Conservation (phyloP, 2,888 invertebrate species). For the Punctoribates punctum region DNA sequence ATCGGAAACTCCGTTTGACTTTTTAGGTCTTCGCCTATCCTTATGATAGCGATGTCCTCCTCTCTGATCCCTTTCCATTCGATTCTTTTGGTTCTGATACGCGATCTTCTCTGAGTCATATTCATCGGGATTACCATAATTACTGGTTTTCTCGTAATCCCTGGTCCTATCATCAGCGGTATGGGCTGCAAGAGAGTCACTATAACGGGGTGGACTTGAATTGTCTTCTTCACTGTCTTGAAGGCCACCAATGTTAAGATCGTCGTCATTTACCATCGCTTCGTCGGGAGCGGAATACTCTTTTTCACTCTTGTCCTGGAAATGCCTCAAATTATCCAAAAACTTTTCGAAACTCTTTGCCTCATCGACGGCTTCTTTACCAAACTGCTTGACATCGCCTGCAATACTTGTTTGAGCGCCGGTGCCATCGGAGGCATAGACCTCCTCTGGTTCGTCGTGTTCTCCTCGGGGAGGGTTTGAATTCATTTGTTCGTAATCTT, state of each 20-base stretch:
- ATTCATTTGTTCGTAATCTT: neutral
- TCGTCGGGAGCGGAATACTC: neutral
- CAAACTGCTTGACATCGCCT: neutral
- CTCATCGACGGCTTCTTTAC: neutral
- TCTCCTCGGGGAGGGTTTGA: conserved; percentile 2
- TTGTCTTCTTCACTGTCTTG: neutral
- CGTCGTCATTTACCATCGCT: neutral
- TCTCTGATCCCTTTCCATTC: neutral
- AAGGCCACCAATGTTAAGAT: neutral
- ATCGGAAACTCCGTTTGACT: neutral
- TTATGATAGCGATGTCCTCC: conserved; percentile 24
- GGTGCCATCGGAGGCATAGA: neutral
- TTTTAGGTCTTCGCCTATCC: neutral
- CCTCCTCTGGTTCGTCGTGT: neutral
- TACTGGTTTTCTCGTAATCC: neutral
- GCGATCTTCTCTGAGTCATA: neutral
- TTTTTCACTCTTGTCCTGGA: neutral
- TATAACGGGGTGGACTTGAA: neutral
- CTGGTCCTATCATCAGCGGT: neutral
- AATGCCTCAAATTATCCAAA: conserved; percentile 11
- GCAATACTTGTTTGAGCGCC: conserved; percentile 1
- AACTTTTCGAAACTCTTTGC: neutral
- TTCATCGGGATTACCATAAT: neutral
- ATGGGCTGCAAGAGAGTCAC: neutral
- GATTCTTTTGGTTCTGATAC: neutral